Evolutionary conservation across 1,140 invertebrate species (phyloP).

Genomic region (Berghia stephanieae): DNA sequence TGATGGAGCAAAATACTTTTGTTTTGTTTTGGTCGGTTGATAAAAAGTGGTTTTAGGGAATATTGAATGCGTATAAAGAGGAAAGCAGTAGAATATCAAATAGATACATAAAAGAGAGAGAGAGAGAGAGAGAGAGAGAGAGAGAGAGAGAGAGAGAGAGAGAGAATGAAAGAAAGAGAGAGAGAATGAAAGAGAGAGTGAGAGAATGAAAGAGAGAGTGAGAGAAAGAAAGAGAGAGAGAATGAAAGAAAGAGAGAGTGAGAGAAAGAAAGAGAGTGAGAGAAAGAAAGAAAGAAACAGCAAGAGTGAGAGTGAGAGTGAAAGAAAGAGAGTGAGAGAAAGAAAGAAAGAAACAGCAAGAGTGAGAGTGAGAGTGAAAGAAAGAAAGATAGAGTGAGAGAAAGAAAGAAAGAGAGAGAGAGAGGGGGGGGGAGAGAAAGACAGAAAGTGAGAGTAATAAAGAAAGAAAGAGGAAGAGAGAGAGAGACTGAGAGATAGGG

Average conservation of each 20-base stretch:
- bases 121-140: slow-evolving; percentile 21
- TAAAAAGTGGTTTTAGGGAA: too few relatives aligned
- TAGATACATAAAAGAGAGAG: slow-evolving; percentile 10
- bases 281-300: background rate
- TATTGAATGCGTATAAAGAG: too few relatives aligned
- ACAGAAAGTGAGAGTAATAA: background rate
- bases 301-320: background rate
- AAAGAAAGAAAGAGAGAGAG: background rate
- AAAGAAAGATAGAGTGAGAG: slow-evolving; percentile 17
- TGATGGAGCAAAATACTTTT: too few relatives aligned
- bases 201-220: slow-evolving; percentile 9
- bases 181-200: slow-evolving; percentile 12
- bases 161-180: background rate
- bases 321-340: slow-evolving; percentile 5
- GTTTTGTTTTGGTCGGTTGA: too few relatives aligned
- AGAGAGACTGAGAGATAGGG: background rate
- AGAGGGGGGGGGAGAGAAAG: background rate
- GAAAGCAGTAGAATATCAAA: too few relatives aligned
- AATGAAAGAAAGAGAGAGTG: slow-evolving; percentile 17
- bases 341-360: background rate
- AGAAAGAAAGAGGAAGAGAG: background rate
- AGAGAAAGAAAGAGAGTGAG: background rate
- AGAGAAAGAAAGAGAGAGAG: slow-evolving; percentile 21
- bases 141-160: slow-evolving; percentile 1
- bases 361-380: background rate